Evolutionary conservation across 2,888 invertebrate genomes (phyloP).

Genomic region (Aphelenchoides bicaudatus): DNA sequence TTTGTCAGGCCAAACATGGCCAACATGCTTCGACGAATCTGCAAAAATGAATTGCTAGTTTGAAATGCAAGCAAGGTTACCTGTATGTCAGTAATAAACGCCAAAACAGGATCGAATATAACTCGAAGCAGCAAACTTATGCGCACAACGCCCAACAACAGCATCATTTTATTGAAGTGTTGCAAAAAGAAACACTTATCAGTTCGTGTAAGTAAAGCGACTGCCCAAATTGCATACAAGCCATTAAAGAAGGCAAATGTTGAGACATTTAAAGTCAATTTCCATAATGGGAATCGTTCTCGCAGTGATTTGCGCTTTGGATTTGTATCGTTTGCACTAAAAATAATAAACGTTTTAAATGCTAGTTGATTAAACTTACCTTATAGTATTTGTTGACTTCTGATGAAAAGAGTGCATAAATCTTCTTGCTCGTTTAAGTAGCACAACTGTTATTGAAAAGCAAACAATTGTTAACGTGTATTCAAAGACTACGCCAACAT

Average conservation of each 20-base stretch:
- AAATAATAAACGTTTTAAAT: no score
- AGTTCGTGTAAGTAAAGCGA: no score
- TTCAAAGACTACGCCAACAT: constrained; percentile 38
- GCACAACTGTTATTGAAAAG: constrained; percentile 43
- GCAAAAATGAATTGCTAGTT: neutral
- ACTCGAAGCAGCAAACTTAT: constrained; percentile 43
- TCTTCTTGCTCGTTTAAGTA: constrained; percentile 28
- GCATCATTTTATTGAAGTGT: constrained; percentile 41
- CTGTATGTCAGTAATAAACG: constrained; percentile 56
- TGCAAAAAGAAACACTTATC: constrained; percentile 44
- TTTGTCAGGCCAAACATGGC: constrained; percentile 20
- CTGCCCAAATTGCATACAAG: constrained; percentile 52
- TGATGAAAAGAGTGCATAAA: constrained; percentile 29
- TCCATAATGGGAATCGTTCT: constrained; percentile 54
- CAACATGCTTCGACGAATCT: constrained; percentile 25
- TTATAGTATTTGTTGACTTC: constrained; percentile 17
- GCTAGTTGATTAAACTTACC: no score
- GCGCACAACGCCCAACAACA: constrained; percentile 23
- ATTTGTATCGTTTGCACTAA: neutral
- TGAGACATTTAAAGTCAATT: constrained; percentile 51
- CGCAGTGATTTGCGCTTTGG: constrained; percentile 14
- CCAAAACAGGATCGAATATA: constrained; percentile 50
- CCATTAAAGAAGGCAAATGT: constrained; percentile 53
- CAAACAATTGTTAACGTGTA: constrained; percentile 49
- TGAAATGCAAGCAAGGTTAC: constrained; percentile 14